Conservation (phyloP, 1,140 invertebrate genomes). For the Venustaconcha ellipsiformis region DNA sequence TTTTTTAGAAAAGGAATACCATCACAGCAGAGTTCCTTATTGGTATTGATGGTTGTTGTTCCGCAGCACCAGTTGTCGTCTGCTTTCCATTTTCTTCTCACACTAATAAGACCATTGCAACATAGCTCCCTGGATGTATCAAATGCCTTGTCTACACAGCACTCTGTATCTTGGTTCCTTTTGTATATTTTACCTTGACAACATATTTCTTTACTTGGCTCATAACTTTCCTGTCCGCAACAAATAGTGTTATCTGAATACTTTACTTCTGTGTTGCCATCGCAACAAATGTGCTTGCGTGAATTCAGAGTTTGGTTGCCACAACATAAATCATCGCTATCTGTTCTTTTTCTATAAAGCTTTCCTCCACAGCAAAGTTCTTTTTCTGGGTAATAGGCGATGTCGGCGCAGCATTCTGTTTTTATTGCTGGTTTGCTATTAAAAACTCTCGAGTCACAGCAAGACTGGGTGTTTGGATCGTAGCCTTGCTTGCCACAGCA, state of each 20-base stretch:
- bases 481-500: conserved; percentile 22
- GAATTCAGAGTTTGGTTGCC: conserved; percentile 6
- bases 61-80: conserved; percentile 21
- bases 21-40: conserved; percentile 17
- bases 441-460: conserved; percentile 19
- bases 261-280: conserved; percentile 5
- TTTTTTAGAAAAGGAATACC: neutral
- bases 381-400: conserved; percentile 15
- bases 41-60: conserved; percentile 9
- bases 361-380: conserved; percentile 21
- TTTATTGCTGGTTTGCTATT: conserved; percentile 9
- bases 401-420: conserved; percentile 11
- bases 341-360: conserved; percentile 7
- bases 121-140: too few relatives aligned
- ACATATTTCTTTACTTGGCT: too few relatives aligned
- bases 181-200: too few relatives aligned
- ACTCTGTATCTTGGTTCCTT: too few relatives aligned
- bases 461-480: conserved; percentile 12
- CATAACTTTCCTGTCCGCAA: too few relatives aligned
- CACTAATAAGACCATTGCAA: neutral
- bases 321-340: conserved; percentile 18
- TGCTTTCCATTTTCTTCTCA: neutral
- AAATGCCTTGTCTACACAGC: too few relatives aligned
- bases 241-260: too few relatives aligned
- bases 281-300: conserved; percentile 18